Evolutionary conservation across 2,888 invertebrate genomes (phyloP).

Genomic region (Eucera pruinosa): DNA sequence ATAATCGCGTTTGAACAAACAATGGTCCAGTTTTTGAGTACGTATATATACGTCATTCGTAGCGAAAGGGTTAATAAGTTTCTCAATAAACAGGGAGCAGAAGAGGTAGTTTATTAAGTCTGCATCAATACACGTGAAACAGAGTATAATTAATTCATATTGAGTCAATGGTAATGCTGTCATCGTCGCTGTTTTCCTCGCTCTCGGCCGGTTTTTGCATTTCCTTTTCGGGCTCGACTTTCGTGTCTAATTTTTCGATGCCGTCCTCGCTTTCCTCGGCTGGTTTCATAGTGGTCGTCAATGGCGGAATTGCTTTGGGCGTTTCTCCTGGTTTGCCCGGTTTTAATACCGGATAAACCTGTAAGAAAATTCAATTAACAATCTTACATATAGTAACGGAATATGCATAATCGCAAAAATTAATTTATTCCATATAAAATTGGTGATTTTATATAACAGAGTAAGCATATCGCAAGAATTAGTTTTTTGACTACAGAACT

Average conservation of each 20-base stretch:
- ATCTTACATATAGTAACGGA: not conserved
- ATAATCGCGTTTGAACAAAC: no score
- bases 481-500: no score
- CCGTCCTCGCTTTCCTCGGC: constrained; percentile 61
- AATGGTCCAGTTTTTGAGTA: no score
- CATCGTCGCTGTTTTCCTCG: constrained; percentile 57
- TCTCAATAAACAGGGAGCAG: not conserved
- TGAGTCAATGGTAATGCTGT: constrained; percentile 72
- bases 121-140: not conserved
- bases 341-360: constrained; percentile 59
- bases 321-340: constrained; percentile 47
- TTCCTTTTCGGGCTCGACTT: constrained; percentile 65
- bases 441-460: no score
- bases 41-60: no score
- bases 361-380: not conserved
- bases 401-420: no score
- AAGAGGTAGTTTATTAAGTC: constrained; percentile 11
- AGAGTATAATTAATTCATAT: constrained; percentile 33
- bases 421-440: no score
- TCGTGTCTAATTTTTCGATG: constrained; percentile 75
- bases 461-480: no score
- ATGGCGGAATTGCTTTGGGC: constrained; percentile 42
- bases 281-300: constrained; percentile 43
- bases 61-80: no score
- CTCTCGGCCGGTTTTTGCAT: constrained; percentile 38